phyloP scores from a whole-genome alignment of 2,113 vertebrate genomes.

The Scartelaos histophorus region DNA sequence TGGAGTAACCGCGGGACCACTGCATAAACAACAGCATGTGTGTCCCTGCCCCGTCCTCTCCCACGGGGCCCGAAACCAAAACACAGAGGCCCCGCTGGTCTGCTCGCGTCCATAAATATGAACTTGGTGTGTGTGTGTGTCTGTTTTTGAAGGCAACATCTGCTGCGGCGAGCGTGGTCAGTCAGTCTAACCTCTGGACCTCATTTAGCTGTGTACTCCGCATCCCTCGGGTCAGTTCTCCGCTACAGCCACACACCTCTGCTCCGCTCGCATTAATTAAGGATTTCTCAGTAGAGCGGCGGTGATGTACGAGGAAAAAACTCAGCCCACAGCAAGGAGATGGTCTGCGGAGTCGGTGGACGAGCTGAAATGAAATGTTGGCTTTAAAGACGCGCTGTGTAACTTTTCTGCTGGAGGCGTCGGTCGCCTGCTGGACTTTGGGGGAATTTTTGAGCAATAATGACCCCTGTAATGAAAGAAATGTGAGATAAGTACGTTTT shows the following conservation, averaged over 20 bases:
- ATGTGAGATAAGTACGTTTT: no score
- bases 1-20: constrained; percentile 41
- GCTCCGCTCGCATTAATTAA: constrained; percentile 49
- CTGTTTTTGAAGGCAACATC: constrained; percentile 64
- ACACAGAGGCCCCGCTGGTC: constrained; percentile 18
- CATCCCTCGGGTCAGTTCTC: constrained; percentile 37
- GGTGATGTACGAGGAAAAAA: constrained; percentile 29
- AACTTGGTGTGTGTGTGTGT: constrained; percentile 53
- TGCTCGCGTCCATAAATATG: constrained; percentile 33
- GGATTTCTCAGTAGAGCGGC: constrained; percentile 36
- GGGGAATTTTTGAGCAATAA: no score
- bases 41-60: constrained; percentile 47
- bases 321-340: background rate
- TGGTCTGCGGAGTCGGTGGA: background rate
- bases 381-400: no score
- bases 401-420: no score
- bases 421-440: no score
- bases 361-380: no score
- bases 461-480: no score
- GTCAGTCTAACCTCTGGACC: constrained; percentile 41
- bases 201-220: constrained; percentile 37
- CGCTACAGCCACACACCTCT: constrained; percentile 34
- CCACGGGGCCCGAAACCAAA: constrained; percentile 49
- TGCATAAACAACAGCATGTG: constrained; percentile 64
- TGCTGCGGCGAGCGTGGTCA: constrained; percentile 52